Evolutionary conservation across 1,140 invertebrate species (phyloP).

Genomic region (Stratiolaelaps scimitus): DNA sequence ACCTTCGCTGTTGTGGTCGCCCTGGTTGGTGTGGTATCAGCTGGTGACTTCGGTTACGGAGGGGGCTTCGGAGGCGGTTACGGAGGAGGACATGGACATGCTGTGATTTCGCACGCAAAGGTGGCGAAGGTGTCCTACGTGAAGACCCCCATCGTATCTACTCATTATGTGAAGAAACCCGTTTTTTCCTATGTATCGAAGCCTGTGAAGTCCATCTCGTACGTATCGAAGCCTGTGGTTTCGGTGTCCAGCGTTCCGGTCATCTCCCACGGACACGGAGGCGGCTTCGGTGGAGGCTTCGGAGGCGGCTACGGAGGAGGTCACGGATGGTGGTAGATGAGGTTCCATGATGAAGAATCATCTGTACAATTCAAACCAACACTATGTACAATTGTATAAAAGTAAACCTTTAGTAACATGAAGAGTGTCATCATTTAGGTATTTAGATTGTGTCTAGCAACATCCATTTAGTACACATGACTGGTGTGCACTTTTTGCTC

Average conservation of each 20-base stretch:
- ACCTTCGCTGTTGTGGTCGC: background rate
- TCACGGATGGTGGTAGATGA: background rate
- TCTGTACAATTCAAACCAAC: too few species aligned
- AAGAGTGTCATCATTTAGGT: too few species aligned
- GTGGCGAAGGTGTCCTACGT: constrained; percentile 6
- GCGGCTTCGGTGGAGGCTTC: background rate
- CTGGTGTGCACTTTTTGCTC: too few species aligned
- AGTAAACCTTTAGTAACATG: too few species aligned
- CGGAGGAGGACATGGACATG: background rate
- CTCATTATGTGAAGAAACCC: constrained; percentile 3
- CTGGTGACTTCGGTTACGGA: constrained; percentile 18
- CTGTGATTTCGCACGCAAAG: constrained; percentile 1
- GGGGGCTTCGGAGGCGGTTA: too few species aligned
- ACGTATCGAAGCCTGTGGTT: constrained; percentile 25
- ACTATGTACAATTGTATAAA: too few species aligned
- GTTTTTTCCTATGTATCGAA: background rate
- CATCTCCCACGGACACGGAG: constrained; percentile 7
- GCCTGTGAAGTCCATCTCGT: constrained; percentile 18
- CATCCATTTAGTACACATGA: too few species aligned
- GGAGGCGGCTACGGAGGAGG: background rate
- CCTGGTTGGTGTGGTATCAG: background rate
- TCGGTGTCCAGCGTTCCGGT: constrained; percentile 3
- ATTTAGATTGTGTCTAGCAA: too few species aligned
- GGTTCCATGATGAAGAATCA: too few species aligned
- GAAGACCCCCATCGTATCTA: background rate